Evolutionary conservation across 2,797 vertebrate species (phyloP).

Genomic region (Poeciliopsis turneri): DNA sequence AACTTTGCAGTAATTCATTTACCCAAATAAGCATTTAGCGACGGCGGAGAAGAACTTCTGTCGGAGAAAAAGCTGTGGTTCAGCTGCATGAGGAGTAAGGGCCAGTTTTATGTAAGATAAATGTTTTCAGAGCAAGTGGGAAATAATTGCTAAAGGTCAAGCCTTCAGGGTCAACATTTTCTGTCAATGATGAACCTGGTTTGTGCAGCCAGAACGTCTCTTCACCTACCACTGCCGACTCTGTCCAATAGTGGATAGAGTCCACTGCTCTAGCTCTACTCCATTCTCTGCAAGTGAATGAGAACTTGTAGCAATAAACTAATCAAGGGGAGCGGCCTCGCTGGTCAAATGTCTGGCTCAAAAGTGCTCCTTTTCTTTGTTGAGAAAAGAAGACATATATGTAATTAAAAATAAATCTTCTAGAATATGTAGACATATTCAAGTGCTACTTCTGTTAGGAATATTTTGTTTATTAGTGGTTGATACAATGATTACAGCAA

Average conservation of each 20-base stretch:
- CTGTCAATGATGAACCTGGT: neutral
- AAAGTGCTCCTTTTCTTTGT: neutral
- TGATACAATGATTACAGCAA: neutral
- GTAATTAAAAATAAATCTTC: no score
- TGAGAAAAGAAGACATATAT: neutral
- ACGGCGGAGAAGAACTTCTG: neutral
- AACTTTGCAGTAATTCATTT: neutral
- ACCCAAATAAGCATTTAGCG: neutral
- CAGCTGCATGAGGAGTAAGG: neutral
- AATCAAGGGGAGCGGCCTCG: neutral
- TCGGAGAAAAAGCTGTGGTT: neutral
- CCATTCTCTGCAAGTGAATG: neutral
- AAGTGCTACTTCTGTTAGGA: neutral
- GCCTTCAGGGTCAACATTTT: neutral
- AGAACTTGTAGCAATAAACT: neutral
- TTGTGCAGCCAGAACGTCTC: neutral
- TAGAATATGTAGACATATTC: neutral
- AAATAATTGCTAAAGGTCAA: constrained; percentile 5
- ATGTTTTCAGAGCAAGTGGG: neutral
- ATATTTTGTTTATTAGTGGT: neutral
- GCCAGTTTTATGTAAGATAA: neutral
- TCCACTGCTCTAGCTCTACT: no score
- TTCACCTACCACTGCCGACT: neutral
- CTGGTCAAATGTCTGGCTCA: neutral
- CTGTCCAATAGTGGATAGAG: neutral